phyloP scores from a whole-genome alignment of 2,888 invertebrate genomes.

The Apodemia duryi region DNA sequence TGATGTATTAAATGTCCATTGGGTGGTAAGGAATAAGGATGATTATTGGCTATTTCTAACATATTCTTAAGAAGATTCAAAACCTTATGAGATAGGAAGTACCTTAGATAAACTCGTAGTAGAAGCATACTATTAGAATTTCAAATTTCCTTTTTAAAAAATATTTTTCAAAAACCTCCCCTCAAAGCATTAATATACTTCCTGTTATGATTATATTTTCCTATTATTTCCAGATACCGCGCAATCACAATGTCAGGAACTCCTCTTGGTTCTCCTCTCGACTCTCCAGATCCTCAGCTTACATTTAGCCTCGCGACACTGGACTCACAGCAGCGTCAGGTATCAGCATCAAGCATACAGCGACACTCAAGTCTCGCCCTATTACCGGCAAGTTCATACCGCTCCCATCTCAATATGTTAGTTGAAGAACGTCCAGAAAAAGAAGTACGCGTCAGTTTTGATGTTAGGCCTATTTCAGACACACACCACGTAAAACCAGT shows the following conservation, averaged over 20 bases:
- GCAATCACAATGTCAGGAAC: slow-evolving; percentile 90
- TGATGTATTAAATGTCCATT: too few species aligned
- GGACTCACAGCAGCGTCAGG: slow-evolving; percentile 81
- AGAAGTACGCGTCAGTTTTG: slow-evolving; percentile 70
- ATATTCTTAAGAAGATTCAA: too few species aligned
- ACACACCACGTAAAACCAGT: slow-evolving; percentile 58
- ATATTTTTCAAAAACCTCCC: not conserved
- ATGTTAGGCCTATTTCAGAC: slow-evolving; percentile 58
- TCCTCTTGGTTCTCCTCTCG: slow-evolving; percentile 89
- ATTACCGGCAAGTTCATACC: slow-evolving; percentile 70
- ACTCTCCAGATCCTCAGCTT: slow-evolving; percentile 86
- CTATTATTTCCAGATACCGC: slow-evolving; percentile 82
- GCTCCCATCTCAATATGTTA: slow-evolving; percentile 71
- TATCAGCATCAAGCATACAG: slow-evolving; percentile 78
- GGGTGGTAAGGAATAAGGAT: too few species aligned
- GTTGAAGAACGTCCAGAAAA: slow-evolving; percentile 69
- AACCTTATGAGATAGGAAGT: too few species aligned
- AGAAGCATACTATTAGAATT: too few species aligned
- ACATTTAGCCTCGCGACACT: slow-evolving; percentile 82
- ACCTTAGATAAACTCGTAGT: too few species aligned
- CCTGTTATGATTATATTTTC: not conserved
- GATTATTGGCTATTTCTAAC: too few species aligned
- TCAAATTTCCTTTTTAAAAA: not conserved
- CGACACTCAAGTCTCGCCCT: slow-evolving; percentile 69
- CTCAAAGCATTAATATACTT: not conserved